Evolutionary conservation across 2,888 invertebrate species (phyloP).

Genomic region (Copidosoma aretas): DNA sequence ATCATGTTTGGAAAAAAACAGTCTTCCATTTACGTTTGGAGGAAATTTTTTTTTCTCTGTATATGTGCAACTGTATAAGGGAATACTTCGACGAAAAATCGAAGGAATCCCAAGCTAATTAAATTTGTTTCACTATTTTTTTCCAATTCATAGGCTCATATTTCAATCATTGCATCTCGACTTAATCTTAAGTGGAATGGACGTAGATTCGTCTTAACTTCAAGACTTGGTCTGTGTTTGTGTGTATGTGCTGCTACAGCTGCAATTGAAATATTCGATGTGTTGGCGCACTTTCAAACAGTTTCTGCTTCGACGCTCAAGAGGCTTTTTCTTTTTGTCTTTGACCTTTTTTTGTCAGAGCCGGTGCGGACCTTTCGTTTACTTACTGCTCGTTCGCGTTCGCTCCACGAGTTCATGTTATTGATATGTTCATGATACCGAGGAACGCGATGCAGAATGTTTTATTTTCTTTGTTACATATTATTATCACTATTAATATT

Average conservation of each 20-base stretch:
- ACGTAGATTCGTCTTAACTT: constrained; percentile 45
- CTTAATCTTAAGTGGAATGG: constrained; percentile 48
- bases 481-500: too few relatives aligned
- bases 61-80: constrained; percentile 6
- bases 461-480: background rate
- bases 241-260: constrained; percentile 27
- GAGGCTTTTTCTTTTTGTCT: background rate
- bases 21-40: constrained; percentile 23
- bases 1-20: constrained; percentile 19
- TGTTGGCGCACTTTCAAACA: constrained; percentile 33
- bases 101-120: constrained; percentile 3
- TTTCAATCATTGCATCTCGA: constrained; percentile 37
- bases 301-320: constrained; percentile 22
- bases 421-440: constrained; percentile 24
- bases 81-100: constrained; percentile 2
- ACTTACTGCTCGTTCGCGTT: constrained; percentile 8
- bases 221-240: constrained; percentile 36
- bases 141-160: constrained; percentile 6
- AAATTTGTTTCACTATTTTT: background rate
- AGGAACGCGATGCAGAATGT: constrained; percentile 3
- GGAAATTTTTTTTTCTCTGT: constrained; percentile 2
- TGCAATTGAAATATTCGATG: constrained; percentile 36
- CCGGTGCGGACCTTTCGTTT: constrained; percentile 7
- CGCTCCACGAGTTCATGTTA: constrained; percentile 13
- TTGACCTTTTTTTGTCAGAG: background rate